Evolutionary conservation across 2,113 vertebrate species (phyloP).

Genomic region (Elanoides forficatus): DNA sequence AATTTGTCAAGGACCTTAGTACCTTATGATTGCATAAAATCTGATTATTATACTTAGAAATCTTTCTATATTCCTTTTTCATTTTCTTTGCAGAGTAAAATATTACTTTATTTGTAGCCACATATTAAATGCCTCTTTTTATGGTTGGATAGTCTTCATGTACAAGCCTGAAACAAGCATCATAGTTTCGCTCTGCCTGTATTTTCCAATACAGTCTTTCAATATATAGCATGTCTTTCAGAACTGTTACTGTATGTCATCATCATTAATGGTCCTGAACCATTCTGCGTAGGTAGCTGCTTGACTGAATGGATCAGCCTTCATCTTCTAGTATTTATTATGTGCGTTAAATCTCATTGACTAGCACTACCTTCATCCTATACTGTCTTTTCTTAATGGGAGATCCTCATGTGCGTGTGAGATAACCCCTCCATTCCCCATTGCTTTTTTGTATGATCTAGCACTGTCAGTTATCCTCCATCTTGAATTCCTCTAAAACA

Average conservation of each 20-base stretch:
- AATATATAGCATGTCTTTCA: neutral
- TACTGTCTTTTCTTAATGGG: neutral
- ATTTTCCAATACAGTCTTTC: neutral
- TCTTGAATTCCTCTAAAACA: neutral
- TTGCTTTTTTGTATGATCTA: neutral
- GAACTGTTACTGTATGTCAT: neutral
- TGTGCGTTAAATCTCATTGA: neutral
- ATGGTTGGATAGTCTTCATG: neutral
- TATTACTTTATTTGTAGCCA: neutral
- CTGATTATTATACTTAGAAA: neutral
- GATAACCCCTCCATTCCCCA: accelerated
- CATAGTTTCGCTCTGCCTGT: neutral
- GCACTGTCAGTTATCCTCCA: neutral
- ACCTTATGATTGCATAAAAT: neutral
- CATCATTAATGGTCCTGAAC: slow-evolving; percentile 6
- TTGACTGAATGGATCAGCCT: neutral
- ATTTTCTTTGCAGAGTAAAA: neutral
- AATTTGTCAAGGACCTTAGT: neutral
- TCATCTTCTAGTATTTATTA: neutral
- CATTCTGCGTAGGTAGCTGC: neutral
- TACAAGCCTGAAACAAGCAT: neutral
- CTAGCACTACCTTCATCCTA: neutral
- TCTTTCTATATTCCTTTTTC: neutral
- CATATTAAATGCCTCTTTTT: neutral
- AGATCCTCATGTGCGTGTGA: neutral